A percentile compares a stretch with the other conserved stretches of the same genome.
These are phyloP conservation scores for Cheilosia grossa DNA, from an alignment of 2,888 invertebrate genomes.

Conservation along the genomic window DNA sequence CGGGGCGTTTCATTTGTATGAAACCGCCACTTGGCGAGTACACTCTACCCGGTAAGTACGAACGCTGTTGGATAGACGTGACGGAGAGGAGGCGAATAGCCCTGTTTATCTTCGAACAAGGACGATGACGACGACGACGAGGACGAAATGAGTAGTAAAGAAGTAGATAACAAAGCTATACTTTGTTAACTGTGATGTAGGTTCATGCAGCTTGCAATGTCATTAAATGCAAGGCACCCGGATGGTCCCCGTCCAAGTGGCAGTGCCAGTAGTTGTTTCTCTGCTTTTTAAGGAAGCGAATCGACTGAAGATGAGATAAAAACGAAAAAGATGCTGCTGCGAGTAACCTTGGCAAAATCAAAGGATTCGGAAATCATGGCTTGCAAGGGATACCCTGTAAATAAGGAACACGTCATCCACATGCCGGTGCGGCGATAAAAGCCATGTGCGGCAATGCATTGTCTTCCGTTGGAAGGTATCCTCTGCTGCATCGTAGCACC, in stretches of 20 bases:
- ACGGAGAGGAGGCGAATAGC: constrained; percentile 10
- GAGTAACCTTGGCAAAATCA: constrained; percentile 46
- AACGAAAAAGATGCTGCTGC: constrained; percentile 1
- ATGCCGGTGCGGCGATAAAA: constrained; percentile 28
- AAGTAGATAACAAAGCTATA: constrained; percentile 59
- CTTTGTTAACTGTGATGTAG: constrained; percentile 63
- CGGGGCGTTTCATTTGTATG: constrained; percentile 96
- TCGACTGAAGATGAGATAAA: constrained; percentile 18
- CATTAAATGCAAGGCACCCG: constrained; percentile 66
- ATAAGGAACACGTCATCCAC: constrained; percentile 37
- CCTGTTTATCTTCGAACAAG: constrained; percentile 53
- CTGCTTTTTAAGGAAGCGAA: constrained; percentile 8
- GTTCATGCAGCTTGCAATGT: constrained; percentile 35
- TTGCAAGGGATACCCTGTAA: constrained; percentile 27
- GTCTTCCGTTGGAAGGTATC: constrained; percentile 6
- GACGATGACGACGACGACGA: constrained; percentile 26
- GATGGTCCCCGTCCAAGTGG: background rate
- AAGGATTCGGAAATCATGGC: constrained; percentile 44
- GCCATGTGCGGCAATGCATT: constrained; percentile 42
- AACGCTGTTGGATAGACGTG: constrained; percentile 8
- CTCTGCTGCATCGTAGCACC: background rate
- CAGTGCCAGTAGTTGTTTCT: background rate
- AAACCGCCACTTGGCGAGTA: constrained; percentile 89
- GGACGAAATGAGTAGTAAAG: constrained; percentile 65
- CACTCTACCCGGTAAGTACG: constrained; percentile 81